Percentiles rank a stretch among this genome's conserved stretches.
phyloP scores from a whole-genome alignment of 2,888 invertebrate genomes.

The Ornithoptera alexandrae region DNA sequence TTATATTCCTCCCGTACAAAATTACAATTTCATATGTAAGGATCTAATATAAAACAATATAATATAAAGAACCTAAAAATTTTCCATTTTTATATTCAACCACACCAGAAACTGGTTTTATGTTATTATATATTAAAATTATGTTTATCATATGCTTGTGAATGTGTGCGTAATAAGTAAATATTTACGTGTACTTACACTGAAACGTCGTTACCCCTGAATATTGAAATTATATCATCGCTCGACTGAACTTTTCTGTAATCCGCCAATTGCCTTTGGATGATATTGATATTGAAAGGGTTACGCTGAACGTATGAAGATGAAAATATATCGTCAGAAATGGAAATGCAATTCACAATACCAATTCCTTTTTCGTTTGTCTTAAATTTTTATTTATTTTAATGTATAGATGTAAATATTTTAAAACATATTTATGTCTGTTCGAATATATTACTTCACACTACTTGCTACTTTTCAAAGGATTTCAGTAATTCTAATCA shows the following conservation, averaged over 20 bases:
- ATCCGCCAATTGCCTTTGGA: constrained; percentile 26
- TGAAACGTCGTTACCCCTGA: constrained; percentile 14
- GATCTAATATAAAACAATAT: no score
- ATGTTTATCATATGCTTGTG: not conserved
- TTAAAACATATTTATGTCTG: no score
- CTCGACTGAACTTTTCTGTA: constrained; percentile 24
- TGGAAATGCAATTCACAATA: constrained; percentile 5
- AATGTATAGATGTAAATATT: no score
- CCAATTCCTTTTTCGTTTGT: constrained; percentile 14
- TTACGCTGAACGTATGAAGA: constrained; percentile 12
- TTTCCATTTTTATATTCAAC: no score
- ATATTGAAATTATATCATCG: constrained; percentile 25
- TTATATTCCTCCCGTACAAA: no score
- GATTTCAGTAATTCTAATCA: no score
- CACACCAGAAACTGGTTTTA: no score
- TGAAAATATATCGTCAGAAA: constrained; percentile 14
- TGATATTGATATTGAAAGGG: constrained; percentile 21
- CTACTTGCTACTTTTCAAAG: no score
- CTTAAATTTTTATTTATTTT: not conserved
- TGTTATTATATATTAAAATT: no score
- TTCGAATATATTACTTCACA: no score
- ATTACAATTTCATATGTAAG: no score
- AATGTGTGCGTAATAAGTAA: not conserved
- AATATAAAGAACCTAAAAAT: no score
- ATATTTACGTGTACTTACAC: constrained; percentile 10